Conservation (phyloP, 2,113 vertebrate genomes). For the Campylomormyrus tamandua region DNA sequence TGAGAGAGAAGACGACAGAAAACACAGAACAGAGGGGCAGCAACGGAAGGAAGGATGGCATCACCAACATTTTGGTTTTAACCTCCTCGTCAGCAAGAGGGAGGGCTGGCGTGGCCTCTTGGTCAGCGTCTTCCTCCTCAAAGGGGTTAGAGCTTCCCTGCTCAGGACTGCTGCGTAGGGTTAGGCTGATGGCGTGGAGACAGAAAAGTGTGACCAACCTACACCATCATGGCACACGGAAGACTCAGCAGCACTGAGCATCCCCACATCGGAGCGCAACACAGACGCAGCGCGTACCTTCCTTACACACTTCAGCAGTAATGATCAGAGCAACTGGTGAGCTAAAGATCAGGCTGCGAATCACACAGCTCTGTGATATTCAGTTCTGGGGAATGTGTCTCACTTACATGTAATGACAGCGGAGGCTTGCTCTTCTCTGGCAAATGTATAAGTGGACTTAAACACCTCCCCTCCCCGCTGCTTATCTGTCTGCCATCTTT, state of each 20-base stretch:
- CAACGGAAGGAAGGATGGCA: slow-evolving; percentile 43
- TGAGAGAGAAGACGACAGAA: slow-evolving; percentile 18
- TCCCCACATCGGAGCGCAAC: not conserved
- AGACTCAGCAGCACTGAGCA: not conserved
- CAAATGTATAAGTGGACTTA: not conserved
- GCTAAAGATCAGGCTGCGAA: not conserved
- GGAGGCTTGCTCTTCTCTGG: not conserved
- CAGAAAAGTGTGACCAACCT: slow-evolving; percentile 64
- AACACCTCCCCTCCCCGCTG: too few relatives aligned
- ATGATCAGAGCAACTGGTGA: not conserved
- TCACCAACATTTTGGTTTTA: slow-evolving; percentile 96
- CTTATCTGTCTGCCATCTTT: not conserved
- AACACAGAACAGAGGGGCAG: slow-evolving; percentile 23
- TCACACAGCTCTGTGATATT: not conserved
- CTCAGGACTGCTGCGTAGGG: slow-evolving; percentile 72
- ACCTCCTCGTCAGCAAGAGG: slow-evolving; percentile 85
- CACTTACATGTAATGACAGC: not conserved
- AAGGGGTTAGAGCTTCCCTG: slow-evolving; percentile 87
- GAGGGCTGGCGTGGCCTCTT: slow-evolving; percentile 59
- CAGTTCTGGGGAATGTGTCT: not conserved
- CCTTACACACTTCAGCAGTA: not conserved
- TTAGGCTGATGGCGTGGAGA: slow-evolving; percentile 79
- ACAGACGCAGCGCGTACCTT: not conserved
- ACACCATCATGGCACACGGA: not conserved
- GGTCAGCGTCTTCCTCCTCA: slow-evolving; percentile 70